phyloP scores from a whole-genome alignment of 2,888 invertebrate species.

The Pelosia muscerda region DNA sequence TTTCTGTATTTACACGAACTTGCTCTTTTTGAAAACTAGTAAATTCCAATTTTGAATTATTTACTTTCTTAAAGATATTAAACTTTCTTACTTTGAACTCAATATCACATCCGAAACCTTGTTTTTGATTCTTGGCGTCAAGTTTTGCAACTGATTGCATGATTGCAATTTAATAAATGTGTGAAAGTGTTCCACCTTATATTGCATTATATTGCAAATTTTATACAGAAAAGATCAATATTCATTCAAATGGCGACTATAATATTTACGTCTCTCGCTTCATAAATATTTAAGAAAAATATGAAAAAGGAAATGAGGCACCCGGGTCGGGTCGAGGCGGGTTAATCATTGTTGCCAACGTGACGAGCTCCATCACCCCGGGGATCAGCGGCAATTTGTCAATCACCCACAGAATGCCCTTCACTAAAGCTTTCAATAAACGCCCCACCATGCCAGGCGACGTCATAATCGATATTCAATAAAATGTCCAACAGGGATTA shows the following conservation, averaged over 20 bases:
- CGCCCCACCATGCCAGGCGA: conserved; percentile 46
- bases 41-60: neutral
- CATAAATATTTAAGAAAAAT: conserved; percentile 36
- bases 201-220: neutral
- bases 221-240: neutral
- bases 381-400: conserved; percentile 80
- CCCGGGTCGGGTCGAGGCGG: conserved; percentile 45
- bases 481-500: conserved; percentile 55
- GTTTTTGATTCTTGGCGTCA: too few species aligned
- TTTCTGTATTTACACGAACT: too few species aligned
- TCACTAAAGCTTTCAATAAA: conserved; percentile 72
- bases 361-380: conserved; percentile 65
- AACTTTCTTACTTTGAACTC: too few species aligned
- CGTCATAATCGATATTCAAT: conserved; percentile 62
- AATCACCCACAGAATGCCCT: conserved; percentile 75
- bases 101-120: too few species aligned
- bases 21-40: neutral
- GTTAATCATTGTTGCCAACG: conserved; percentile 70
- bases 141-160: too few species aligned
- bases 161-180: too few species aligned
- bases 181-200: too few species aligned
- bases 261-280: conserved; percentile 8
- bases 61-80: too few species aligned
- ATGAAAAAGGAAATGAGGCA: conserved; percentile 40
- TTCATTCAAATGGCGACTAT: neutral